Evolutionary conservation across 2,797 vertebrate species (phyloP), one percentile per base, ranked within the genome.

Genomic region (Acestrorhynchus altus): DNA sequence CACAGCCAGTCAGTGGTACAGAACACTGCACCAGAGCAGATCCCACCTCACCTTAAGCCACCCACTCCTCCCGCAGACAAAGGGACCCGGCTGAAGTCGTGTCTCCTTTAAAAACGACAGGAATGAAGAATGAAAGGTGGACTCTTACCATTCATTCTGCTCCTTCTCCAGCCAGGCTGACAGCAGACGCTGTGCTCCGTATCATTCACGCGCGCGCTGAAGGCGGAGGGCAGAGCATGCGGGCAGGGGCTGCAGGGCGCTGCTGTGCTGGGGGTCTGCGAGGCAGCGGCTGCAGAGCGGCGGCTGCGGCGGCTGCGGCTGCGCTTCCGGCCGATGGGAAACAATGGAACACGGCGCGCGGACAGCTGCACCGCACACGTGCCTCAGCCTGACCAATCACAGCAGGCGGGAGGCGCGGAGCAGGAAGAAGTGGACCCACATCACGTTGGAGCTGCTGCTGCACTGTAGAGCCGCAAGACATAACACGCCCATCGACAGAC

Each of bases 341-440:
- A 94, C 93, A 94, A 93, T 94, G 92, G 93, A 93, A 93, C 91
- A 87, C 72, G 59, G 71, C 66, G 85, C 83, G 82, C 87, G 89
- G 91, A 91, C 91, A 88, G 91, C 84, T 89, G 60, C 85, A 42
- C 86, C 82, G 76, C 79, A 88, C 90, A 93, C 92, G 93, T 94
- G 91, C 93, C 90, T 84, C 5, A 0, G 76, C 83, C 83, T 20
- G 88, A 82, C 93, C 93, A 93, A 94, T 93, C 90, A 85, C 8
- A 66, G 72, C 2, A 35, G 49, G 61, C 39, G 63, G 75, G 81
- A 83, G 76, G 78, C 15, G 65, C 42, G 16, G 13, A 39, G 26
- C 61, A 42, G 63, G 63, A 65, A 46, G 39, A 20, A 20, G 39
- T 26, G 63, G 20, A 8, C 20, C 20, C 15, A 11, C 63, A 46